Conservation (phyloP, 2,113 vertebrate species). For the Aix galericulata region DNA sequence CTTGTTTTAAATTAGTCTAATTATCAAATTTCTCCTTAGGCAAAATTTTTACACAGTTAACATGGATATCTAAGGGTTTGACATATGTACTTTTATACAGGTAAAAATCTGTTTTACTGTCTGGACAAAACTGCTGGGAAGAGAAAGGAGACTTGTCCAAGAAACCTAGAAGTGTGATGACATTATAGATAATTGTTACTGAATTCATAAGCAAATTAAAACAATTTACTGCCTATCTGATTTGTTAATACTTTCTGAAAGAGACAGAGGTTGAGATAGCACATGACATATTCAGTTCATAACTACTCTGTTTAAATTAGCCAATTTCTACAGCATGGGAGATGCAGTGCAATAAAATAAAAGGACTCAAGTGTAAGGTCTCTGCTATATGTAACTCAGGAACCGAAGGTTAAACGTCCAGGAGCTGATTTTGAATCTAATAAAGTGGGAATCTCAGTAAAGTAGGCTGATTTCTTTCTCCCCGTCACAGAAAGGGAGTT, state of each 20-base stretch:
- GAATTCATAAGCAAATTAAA: conserved; percentile 7
- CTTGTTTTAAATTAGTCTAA: neutral
- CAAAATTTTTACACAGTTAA: neutral
- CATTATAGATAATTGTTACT: neutral
- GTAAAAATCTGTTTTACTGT: neutral
- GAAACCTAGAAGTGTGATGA: neutral
- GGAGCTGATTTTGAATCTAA: neutral
- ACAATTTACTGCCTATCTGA: neutral
- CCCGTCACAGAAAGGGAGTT: neutral
- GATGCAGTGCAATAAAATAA: neutral
- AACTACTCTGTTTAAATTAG: neutral
- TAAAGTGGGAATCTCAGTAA: neutral
- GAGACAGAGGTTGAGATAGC: neutral
- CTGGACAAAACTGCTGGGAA: neutral
- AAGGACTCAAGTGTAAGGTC: neutral
- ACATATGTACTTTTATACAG: neutral
- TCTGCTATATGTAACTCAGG: neutral
- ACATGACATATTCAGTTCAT: neutral
- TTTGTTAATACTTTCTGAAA: neutral
- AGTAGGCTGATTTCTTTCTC: neutral
- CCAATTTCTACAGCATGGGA: neutral
- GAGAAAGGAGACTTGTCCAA: neutral
- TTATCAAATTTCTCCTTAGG: neutral
- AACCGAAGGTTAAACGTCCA: neutral
- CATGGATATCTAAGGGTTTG: neutral